Evolutionary conservation across 2,888 invertebrate genomes (phyloP), one percentile per base, ranked within the genome.

Genomic region (Lutraria lutraria): DNA sequence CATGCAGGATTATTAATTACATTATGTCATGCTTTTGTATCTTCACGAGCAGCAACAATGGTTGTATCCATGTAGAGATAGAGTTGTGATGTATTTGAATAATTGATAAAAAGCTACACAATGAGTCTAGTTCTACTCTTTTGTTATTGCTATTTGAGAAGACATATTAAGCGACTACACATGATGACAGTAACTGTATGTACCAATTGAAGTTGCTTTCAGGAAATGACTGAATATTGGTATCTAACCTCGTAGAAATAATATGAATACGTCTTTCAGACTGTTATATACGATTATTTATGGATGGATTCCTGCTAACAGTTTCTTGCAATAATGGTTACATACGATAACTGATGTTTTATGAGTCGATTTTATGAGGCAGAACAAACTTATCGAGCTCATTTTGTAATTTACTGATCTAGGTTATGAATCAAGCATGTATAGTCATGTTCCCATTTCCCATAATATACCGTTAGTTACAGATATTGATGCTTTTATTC

Each of bases 1-100:
- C 63, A 68, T 76, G 76, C 34, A 31, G 2, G 29, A 76, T 31
- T 76, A 76, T 76, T 76, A 76, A 76, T 76, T 76, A 76, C 76
- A 16, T 76, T 76, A 31, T 31, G 31, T 31, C 76, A 76, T 76
- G 76, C 76, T 31, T 76, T 76, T 31, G 76, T 76, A 31, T 34
- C 12, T 34, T 12, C 76, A 25, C 34, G 31, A 34, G 13, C 31
- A 19, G 63, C 34, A 31, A 76, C 76, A 76, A 34, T 31, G 8
- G 29, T 16, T n/a, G 19, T 25, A 34, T 76, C 16, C 29, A 25
- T 15, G 29, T 2, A 76, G 12, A 76, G 31, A 76, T 25, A 15
- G 4, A 2, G 16, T 34, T 31, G 31, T 25, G 76, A 68, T 76
- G 31, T 16, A 34, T 4, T 31, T 76, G 76, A 76, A 76, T 76